Percentiles rank a stretch among this genome's conserved stretches.
phyloP scores from a whole-genome alignment of 2,888 invertebrate genomes.

The Copidosoma aretas region DNA sequence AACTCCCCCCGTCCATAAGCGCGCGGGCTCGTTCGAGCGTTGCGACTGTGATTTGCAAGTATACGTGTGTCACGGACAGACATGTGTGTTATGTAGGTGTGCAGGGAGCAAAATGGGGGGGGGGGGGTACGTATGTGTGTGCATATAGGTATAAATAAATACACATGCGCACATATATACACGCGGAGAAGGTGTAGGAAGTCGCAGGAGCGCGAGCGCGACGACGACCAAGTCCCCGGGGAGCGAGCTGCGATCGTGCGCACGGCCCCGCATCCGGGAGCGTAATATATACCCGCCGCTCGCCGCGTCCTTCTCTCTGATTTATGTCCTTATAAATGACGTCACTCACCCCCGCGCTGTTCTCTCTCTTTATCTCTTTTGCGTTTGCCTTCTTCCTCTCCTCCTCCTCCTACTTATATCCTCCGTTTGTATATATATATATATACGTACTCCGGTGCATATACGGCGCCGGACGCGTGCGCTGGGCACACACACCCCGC shows the following conservation, averaged over 20 bases:
- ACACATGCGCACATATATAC: no score
- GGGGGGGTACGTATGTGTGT: no score
- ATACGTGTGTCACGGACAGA: neutral
- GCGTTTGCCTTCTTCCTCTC: constrained; percentile 26
- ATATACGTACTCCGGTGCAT: no score
- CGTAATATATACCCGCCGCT: constrained; percentile 6
- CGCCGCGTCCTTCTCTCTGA: constrained; percentile 59
- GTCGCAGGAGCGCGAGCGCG: constrained; percentile 1
- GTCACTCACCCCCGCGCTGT: constrained; percentile 56
- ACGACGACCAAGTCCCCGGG: constrained; percentile 11
- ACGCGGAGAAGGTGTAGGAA: constrained; percentile 22
- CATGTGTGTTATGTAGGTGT: neutral
- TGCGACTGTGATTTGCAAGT: constrained; percentile 25
- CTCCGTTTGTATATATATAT: no score
- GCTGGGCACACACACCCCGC: neutral
- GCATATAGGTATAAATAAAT: neutral
- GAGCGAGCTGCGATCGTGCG: constrained; percentile 38
- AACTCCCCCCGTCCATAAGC: neutral
- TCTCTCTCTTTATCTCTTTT: constrained; percentile 4
- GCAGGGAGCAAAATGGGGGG: neutral
- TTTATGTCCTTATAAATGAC: constrained; percentile 63
- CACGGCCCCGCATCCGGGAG: constrained; percentile 51
- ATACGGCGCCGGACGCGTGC: neutral
- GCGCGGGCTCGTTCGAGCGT: constrained; percentile 13
- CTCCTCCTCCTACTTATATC: constrained; percentile 10